Evolutionary conservation across 2,797 vertebrate species (phyloP).

Genomic region (Myotis planiceps): DNA sequence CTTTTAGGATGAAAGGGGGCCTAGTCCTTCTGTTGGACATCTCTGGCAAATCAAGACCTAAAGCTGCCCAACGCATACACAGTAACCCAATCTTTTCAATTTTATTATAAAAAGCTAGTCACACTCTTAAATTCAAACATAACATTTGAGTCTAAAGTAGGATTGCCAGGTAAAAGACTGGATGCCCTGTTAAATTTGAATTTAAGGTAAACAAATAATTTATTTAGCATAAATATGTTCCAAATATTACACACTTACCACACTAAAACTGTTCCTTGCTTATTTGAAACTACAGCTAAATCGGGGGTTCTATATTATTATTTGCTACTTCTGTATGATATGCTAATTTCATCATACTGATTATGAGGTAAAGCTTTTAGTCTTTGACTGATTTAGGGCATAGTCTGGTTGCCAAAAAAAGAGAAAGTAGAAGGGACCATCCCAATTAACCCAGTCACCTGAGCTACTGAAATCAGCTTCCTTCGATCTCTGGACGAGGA

Average conservation of each 20-base stretch:
- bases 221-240: conserved; percentile 1
- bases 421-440: neutral
- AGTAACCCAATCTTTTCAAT: neutral
- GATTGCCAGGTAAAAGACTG: neutral
- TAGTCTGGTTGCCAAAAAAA: neutral
- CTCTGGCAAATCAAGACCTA: neutral
- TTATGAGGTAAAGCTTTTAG: neutral
- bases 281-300: conserved; percentile 47
- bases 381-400: neutral
- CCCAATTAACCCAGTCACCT: neutral
- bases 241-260: neutral
- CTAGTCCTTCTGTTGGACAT: neutral
- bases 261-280: neutral
- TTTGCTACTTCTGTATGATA: neutral
- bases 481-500: neutral
- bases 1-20: neutral
- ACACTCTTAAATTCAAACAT: neutral
- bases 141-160: neutral
- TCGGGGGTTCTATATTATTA: neutral
- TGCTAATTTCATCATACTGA: neutral
- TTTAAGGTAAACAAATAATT: neutral
- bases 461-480: neutral
- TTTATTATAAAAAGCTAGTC: neutral
- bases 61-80: neutral
- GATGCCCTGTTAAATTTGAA: neutral